Base-by-base conservation (phyloP, 2,888 invertebrate genomes). In the Pandemis cinnamomeana region DNA sequence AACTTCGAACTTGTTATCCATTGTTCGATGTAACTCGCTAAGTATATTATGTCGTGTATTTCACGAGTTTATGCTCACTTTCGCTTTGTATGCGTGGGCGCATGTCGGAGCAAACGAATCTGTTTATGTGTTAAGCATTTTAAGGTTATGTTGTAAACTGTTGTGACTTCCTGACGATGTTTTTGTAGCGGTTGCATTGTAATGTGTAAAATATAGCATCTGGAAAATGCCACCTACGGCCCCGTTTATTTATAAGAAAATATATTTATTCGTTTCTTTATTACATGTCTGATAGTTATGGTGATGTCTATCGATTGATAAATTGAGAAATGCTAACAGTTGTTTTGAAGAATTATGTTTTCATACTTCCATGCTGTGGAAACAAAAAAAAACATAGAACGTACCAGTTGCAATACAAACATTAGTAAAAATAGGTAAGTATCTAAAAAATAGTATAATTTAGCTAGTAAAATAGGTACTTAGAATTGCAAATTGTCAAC, bases 11-110 rank as follows among this genome's bases (percentile, higher is more conserved):
- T 48, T 10, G 53, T 15, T n/a, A 63, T 41, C 41, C 13, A 42
- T 62, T 62, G 42, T 62, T 41, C 8, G 58, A 20, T 20, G 15
- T 42, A 53, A 62, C 11, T 20, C 51, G 62, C 51, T 53, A 70
- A 70, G 41, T 62, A 62, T 58, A 60, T 70, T 51, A 70, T 53
- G 70, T 53, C 62, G 13, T 48, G 62, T 62, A 51, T 62, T 62
- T 70, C 42, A 62, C 11, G 70, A 41, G 15, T 70, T 62, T 60
- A 69, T 68, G 67, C 48, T 69, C 61, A 61, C 70, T 62, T 70
- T 70, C 70, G 61, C 53, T 51, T 68, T 44, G 44, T 55, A 20
- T 15, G 62, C 51, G 70, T 62, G 48, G 62, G 62, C 62, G 61
- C 61, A 62, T 11, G 61, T 61, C 61, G 10, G 8, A 27, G 53